Percentiles rank a stretch among this genome's conserved stretches.
phyloP scores from a whole-genome alignment of 2,113 vertebrate species.

The Opisthocomus hoazin region DNA sequence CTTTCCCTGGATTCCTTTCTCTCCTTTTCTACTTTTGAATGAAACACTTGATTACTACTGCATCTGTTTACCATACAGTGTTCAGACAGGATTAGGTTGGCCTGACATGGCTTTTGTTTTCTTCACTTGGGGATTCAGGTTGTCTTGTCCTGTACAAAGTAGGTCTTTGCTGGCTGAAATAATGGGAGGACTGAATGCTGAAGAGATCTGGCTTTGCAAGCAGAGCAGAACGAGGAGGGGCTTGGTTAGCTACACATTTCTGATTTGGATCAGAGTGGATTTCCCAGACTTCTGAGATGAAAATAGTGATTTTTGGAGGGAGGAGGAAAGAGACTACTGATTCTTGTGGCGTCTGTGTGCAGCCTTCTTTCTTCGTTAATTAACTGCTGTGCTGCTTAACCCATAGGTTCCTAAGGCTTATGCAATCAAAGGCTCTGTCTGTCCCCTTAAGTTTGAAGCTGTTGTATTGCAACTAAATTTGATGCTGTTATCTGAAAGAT shows the following conservation, averaged over 20 bases:
- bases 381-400: neutral
- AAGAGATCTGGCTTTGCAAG: neutral
- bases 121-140: neutral
- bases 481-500: neutral
- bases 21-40: neutral
- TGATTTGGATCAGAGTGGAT: neutral
- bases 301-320: neutral
- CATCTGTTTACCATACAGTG: neutral
- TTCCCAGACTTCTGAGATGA: neutral
- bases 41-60: neutral
- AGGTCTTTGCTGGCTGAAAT: neutral
- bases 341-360: neutral
- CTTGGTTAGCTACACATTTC: rapidly evolving
- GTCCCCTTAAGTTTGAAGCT: neutral
- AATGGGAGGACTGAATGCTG: neutral
- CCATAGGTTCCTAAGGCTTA: neutral
- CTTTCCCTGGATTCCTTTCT: neutral
- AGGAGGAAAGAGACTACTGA: neutral
- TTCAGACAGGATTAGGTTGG: neutral
- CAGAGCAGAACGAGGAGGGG: neutral
- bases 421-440: neutral
- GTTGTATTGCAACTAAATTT: neutral
- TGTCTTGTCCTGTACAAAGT: neutral
- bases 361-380: neutral
- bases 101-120: neutral